These are phyloP conservation scores for Chrysaora quinquecirrha DNA, from an alignment of 30 jellyfish, hydroid and myxozoan genomes.

Conservation along the genomic window DNA sequence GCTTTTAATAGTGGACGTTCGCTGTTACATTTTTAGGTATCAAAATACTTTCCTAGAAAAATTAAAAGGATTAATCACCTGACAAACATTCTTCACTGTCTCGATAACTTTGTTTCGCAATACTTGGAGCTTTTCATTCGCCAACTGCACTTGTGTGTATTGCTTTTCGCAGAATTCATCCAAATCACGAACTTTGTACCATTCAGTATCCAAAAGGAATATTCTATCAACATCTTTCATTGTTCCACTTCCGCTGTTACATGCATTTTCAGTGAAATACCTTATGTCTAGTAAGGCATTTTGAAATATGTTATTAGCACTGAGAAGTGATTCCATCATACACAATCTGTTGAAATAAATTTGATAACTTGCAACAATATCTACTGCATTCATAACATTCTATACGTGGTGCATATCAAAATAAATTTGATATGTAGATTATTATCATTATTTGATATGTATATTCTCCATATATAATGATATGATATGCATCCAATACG, in stretches of 20 bases:
- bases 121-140: slow-evolving; percentile 18
- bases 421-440: too few relatives aligned
- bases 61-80: too few relatives aligned
- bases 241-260: slow-evolving; percentile 50
- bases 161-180: slow-evolving; percentile 63
- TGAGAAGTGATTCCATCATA: slow-evolving; percentile 6
- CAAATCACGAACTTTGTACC: slow-evolving; percentile 36
- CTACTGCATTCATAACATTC: too few relatives aligned
- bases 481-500: background rate
- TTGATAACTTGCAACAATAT: too few relatives aligned
- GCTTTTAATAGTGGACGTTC: too few relatives aligned
- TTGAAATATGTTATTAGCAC: slow-evolving; percentile 44
- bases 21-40: too few relatives aligned
- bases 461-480: background rate
- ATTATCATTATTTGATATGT: too few relatives aligned
- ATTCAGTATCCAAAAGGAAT: slow-evolving; percentile 30
- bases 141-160: slow-evolving; percentile 28
- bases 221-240: slow-evolving; percentile 2
- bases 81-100: slow-evolving; percentile 47
- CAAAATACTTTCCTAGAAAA: too few relatives aligned
- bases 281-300: slow-evolving; percentile 54
- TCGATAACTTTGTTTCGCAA: slow-evolving; percentile 40
- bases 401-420: too few relatives aligned
- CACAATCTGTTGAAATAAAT: background rate
- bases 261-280: slow-evolving; percentile 39